phyloP scores from a whole-genome alignment of 2,797 vertebrate genomes.

The Acridotheres tristis region DNA sequence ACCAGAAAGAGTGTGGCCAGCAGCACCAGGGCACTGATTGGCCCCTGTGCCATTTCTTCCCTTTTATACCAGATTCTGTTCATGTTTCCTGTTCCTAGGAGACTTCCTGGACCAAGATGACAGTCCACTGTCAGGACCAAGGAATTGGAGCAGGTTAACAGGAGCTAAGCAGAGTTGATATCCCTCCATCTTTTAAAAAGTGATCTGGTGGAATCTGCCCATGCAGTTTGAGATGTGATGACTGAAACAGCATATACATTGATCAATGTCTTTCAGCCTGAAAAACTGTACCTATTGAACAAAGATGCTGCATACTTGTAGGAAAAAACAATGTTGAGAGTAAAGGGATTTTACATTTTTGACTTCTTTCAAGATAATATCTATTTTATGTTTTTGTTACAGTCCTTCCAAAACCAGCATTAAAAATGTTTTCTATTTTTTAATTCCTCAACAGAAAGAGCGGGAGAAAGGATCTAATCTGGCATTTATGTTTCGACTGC shows the following conservation, averaged over 20 bases:
- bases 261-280: not conserved
- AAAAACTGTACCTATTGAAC: not conserved
- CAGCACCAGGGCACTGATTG: not conserved
- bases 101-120: not conserved
- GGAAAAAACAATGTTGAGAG: not conserved
- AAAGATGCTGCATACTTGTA: not conserved
- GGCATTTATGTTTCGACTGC: slow-evolving; percentile 98
- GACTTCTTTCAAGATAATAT: not conserved
- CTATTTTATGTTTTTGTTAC: not conserved
- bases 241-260: not conserved
- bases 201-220: not conserved
- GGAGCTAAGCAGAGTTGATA: not conserved
- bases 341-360: not conserved
- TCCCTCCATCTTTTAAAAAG: not conserved
- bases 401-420: not conserved
- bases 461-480: slow-evolving; percentile 95
- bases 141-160: not conserved
- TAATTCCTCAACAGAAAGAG: slow-evolving; percentile 85
- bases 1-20: not conserved
- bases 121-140: not conserved
- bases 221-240: not conserved
- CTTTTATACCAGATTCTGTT: not conserved
- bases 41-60: not conserved
- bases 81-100: not conserved
- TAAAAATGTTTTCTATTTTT: not conserved